Conservation (phyloP, 2,113 vertebrate genomes). For the Athene cunicularia region DNA sequence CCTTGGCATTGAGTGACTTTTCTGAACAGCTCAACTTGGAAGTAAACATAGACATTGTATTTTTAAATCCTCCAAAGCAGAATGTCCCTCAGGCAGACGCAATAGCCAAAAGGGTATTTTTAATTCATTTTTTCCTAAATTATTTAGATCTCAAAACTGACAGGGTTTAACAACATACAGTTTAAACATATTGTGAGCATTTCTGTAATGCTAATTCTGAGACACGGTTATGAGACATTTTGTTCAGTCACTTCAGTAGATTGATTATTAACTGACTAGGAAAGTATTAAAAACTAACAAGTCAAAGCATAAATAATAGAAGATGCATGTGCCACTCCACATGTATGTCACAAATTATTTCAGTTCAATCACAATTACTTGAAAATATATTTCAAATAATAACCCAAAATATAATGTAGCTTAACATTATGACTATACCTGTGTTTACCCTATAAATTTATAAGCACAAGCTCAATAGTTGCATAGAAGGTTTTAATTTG, state of each 20-base stretch:
- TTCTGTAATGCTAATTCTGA: not conserved
- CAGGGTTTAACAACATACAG: not conserved
- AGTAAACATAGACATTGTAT: not conserved
- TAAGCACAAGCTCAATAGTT: not conserved
- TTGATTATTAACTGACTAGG: not conserved
- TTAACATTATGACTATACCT: not conserved
- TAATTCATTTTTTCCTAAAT: not conserved
- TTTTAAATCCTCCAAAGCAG: not conserved
- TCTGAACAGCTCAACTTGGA: not conserved
- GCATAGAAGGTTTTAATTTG: not conserved
- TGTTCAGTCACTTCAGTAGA: not conserved
- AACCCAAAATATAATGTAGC: not conserved
- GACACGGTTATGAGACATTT: not conserved
- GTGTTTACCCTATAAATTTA: not conserved
- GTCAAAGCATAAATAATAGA: not conserved
- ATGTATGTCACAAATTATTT: not conserved
- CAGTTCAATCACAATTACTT: not conserved
- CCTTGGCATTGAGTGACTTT: not conserved
- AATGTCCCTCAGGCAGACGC: not conserved
- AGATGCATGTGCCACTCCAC: not conserved
- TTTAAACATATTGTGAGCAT: not conserved
- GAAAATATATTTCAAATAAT: conserved; percentile 14
- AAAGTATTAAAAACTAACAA: not conserved
- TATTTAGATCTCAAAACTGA: not conserved
- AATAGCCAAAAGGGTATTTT: not conserved